Base-by-base conservation (phyloP, 2,113 vertebrate genomes). In the Halcyon malimbica region DNA sequence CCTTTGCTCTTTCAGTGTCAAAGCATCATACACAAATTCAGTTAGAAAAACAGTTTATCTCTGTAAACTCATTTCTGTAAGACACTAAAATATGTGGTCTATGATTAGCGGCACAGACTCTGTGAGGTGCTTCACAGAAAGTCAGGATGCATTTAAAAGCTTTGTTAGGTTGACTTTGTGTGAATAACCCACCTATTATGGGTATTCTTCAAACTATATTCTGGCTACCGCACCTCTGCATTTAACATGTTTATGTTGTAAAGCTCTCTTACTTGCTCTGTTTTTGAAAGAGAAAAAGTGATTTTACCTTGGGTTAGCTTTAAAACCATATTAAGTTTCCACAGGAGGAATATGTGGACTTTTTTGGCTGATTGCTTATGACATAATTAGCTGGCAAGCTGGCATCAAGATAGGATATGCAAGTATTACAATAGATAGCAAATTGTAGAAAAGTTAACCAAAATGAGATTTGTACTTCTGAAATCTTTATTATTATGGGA, bases 331-430 rank as follows among this genome's bases (percentile, higher is more conserved):
- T 31, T 90, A 60, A 83, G 92, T 96, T 96, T 94, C 51, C 39
- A 54, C 50, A 57, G 35, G 19, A 92, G 62, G 54, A 63, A 57
- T 77, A 28, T n/a, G 62, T 67, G 56, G 56, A 80, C 78, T 95
- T 95, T 94, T 71, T 92, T 94, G 82, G 42, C 41, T 82, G 85
- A 90, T 89, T 65, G 54, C 41, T 87, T 79, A 50, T 70, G 92
- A 87, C 57, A 78, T 85, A 97, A 97, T 97, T 97, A 96, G 73
- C 87, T 94, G 63, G 70, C 69, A 91, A 86, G 82, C 90, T 90
- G 94, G 60, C 87, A 95, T 94, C 63, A 28, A 88, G 59, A 71
- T 70, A 29, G 33, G 28, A 51, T 67, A 64, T 13, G 44, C 14
- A 86, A 96, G 48, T 37, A 68, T 57, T 68, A 53, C 62, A 80